Evolutionary conservation across 1,140 invertebrate species (phyloP), one percentile per base, ranked within the genome.

Genomic region (Bombus haemorrhoidalis): DNA sequence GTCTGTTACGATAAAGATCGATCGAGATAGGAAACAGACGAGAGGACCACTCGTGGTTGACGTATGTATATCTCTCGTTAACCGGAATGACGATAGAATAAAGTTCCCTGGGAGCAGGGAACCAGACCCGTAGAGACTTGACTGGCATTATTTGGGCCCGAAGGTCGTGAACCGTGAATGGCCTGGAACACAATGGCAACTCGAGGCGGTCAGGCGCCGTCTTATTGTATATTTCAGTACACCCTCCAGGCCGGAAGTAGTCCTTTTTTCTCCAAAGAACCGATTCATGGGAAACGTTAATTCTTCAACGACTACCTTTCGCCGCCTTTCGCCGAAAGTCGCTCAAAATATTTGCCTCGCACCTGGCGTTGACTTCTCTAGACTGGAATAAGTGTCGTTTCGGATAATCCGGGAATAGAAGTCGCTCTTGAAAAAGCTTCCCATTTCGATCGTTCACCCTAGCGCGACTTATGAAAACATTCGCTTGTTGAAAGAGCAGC

Each of bases 101-200:
- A 82, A 82, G 85, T 85, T 71, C 25, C n/a, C 28, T n/a, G 80
- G 32, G 75, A 76, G 43, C 59, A 76, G 72, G 68, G 37, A 62
- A 79, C 72, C 32, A 28, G 76, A 79, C 71, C 53, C 39, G 5
- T 15, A n/a, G 59, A 64, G 68, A 82, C 88, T 89, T 69, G 86
- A 87, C 88, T 90, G 75, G 28, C 66, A 73, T 84, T 90, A 90
- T 90, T 88, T 86, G 69, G 79, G 64, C n/a, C 41, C 68, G 37
- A 74, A 88, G 86, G 86, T 88, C 89, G 82, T 88, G 83, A 90
- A 83, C 83, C 47, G 76, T 86, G 88, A 90, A 90, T 75, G 73
- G 53, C 13, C 34, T 68, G 47, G 88, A 39, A 79, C 71, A 90
- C 86, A 90, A 90, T 90, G 62, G 87, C 47, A 69, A 76, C 77